Conservation (phyloP, 2,113 vertebrate genomes). For the Patagioenas fasciata region DNA sequence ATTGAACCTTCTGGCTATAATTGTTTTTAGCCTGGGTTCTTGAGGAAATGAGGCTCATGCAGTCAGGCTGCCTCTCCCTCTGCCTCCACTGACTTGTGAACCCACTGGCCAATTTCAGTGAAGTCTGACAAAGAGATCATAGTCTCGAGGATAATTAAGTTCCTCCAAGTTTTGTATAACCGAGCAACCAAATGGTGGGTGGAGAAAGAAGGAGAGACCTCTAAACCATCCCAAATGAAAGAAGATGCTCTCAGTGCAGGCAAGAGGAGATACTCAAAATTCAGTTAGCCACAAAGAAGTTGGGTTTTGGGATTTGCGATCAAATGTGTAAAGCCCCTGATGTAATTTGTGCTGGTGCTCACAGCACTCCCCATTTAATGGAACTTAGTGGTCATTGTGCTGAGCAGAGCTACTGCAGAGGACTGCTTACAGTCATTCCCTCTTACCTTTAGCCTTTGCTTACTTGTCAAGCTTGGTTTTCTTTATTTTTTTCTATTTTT, state of each 20-base stretch:
- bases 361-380: not conserved
- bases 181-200: not conserved
- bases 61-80: not conserved
- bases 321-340: not conserved
- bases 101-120: not conserved
- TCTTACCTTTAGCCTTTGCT: not conserved
- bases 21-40: conserved; percentile 48
- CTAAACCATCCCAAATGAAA: not conserved
- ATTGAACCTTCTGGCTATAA: conserved; percentile 60
- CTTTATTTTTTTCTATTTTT: not conserved
- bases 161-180: not conserved
- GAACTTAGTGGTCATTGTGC: not conserved
- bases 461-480: not conserved
- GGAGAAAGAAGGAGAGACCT: not conserved
- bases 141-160: not conserved
- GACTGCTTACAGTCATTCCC: not conserved
- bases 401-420: not conserved
- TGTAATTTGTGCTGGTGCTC: accelerated
- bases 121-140: not conserved
- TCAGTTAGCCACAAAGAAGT: not conserved
- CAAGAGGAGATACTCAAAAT: not conserved
- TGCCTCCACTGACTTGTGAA: not conserved
- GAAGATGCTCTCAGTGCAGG: not conserved
- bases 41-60: conserved; percentile 11
- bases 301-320: not conserved